Evolutionary conservation across 2,888 invertebrate species (phyloP).

Genomic region (Acanthococcus lagerstroemiae): DNA sequence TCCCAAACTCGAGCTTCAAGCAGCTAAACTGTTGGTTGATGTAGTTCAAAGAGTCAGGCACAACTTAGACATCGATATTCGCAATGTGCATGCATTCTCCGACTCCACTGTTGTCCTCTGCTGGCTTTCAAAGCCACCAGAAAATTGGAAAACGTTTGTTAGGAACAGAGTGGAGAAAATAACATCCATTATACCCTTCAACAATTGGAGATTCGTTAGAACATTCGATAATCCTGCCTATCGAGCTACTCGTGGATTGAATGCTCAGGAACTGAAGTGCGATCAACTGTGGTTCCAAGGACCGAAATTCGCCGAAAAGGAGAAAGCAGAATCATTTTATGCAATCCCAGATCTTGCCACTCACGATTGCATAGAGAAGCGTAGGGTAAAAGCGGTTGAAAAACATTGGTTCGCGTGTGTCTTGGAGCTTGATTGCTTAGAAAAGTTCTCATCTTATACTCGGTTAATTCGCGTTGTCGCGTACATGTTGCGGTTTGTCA

Average conservation of each 20-base stretch:
- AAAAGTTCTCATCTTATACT: not conserved
- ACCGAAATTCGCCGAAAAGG: not conserved
- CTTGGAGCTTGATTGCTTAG: not conserved
- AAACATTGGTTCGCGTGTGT: no score
- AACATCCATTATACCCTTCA: not conserved
- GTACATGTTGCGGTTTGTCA: not conserved
- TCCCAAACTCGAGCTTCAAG: not conserved
- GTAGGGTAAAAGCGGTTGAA: not conserved
- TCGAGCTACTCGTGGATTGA: not conserved
- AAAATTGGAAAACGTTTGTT: conserved; percentile 37
- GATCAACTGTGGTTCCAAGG: not conserved
- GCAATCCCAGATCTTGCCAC: not conserved
- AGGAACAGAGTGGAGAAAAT: conserved; percentile 36
- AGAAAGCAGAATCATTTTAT: not conserved
- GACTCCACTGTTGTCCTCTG: conserved; percentile 19
- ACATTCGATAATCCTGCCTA: not conserved
- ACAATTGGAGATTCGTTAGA: not conserved
- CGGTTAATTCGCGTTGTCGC: not conserved
- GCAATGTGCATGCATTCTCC: not conserved
- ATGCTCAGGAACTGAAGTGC: not conserved
- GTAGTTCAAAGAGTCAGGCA: not conserved
- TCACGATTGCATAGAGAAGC: not conserved
- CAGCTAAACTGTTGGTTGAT: not conserved
- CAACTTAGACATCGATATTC: not conserved
- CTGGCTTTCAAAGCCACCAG: conserved; percentile 31